phyloP scores from a whole-genome alignment of 2,888 invertebrate genomes.

The Ennomos quercinarius region DNA sequence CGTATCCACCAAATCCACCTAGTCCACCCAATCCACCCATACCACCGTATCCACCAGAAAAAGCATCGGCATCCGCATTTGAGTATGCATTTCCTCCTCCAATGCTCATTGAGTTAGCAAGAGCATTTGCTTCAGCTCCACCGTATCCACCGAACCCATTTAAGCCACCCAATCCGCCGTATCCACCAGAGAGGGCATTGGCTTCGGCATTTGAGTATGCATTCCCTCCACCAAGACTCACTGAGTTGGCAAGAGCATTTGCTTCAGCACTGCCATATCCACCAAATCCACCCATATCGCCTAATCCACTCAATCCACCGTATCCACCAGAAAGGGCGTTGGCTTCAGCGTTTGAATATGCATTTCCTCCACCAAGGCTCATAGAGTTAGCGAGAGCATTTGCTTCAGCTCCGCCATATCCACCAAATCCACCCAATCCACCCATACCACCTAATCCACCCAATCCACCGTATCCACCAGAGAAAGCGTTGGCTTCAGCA shows the following conservation, averaged over 20 bases:
- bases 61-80: too few species aligned
- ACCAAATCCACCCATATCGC: constrained; percentile 12
- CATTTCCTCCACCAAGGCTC: too few species aligned
- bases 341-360: too few species aligned
- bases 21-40: too few species aligned
- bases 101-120: too few species aligned
- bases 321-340: too few species aligned
- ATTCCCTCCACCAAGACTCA: constrained; percentile 16
- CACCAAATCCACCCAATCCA: too few species aligned
- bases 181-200: constrained; percentile 24
- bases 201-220: constrained; percentile 18
- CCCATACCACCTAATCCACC: constrained; percentile 10
- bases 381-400: not conserved
- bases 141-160: not conserved
- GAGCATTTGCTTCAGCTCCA: constrained; percentile 18
- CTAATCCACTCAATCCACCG: too few species aligned
- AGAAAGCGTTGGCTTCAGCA: constrained; percentile 26
- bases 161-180: constrained; percentile 6
- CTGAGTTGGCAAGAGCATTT: constrained; percentile 15
- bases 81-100: too few species aligned
- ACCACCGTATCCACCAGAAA: too few species aligned
- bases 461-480: constrained; percentile 20
- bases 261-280: constrained; percentile 15
- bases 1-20: not conserved
- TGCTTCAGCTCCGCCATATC: constrained; percentile 19